These are phyloP conservation scores for Damaliscus lunatus DNA, from an alignment of 2,113 vertebrate species.

Conservation along the genomic window DNA sequence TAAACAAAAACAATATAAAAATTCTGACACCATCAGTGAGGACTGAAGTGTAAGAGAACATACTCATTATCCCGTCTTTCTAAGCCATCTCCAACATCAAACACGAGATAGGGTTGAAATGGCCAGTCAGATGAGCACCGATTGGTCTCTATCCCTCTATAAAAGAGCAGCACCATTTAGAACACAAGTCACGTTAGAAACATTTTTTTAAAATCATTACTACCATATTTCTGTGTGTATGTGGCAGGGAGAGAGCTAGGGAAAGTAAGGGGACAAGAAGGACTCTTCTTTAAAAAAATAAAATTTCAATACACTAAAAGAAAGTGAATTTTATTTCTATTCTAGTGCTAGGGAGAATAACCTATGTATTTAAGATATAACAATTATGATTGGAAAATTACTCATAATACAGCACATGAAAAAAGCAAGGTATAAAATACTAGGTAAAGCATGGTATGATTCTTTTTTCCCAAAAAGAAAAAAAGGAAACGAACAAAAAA, in stretches of 20 bases:
- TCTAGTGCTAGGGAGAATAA: neutral
- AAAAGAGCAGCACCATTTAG: slow-evolving; percentile 47
- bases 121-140: slow-evolving; percentile 85
- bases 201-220: neutral
- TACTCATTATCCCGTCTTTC: slow-evolving; percentile 86
- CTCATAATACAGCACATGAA: neutral
- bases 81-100: slow-evolving; percentile 86
- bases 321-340: neutral
- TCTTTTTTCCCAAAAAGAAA: neutral
- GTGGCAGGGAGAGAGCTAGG: neutral
- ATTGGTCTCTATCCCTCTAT: slow-evolving; percentile 78
- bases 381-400: neutral
- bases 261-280: neutral
- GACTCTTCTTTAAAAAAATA: neutral
- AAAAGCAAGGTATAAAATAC: neutral
- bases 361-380: neutral
- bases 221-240: neutral
- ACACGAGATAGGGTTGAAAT: slow-evolving; percentile 88
- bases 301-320: neutral
- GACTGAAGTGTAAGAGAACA: slow-evolving; percentile 51
- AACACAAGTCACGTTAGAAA: neutral
- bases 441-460: neutral
- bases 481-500: neutral
- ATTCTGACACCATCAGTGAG: neutral
- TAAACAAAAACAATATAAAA: neutral